These are phyloP conservation scores for Platyrinchus mystaceus DNA, from an alignment of 2,797 vertebrate species.

Conservation along the genomic window DNA sequence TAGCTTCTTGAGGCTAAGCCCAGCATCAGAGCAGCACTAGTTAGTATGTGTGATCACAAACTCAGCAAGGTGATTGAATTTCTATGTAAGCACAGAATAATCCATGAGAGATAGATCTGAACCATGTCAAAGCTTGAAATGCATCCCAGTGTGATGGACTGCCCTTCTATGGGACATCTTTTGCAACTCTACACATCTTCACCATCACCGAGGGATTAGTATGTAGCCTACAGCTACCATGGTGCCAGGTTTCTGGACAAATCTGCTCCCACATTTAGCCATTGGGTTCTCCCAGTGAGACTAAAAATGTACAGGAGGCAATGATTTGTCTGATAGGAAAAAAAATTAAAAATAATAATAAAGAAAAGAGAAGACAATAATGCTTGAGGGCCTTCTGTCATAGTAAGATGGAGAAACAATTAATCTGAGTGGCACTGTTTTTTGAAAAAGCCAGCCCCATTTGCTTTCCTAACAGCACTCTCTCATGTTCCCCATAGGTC, in stretches of 20 bases:
- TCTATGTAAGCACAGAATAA: not conserved
- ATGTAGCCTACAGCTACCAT: rapidly evolving
- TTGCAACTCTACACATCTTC: not conserved
- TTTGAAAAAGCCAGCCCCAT: not conserved
- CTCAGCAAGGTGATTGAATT: not conserved
- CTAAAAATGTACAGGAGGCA: not conserved
- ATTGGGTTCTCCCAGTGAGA: not conserved
- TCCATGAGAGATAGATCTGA: not conserved
- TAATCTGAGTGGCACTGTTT: not conserved
- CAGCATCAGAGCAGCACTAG: not conserved
- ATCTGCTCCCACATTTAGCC: not conserved
- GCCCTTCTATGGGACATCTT: not conserved
- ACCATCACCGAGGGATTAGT: not conserved
- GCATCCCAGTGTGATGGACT: not conserved
- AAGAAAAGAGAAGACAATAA: not conserved
- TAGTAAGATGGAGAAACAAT: not conserved
- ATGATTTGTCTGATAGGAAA: not conserved
- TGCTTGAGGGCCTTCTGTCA: not conserved
- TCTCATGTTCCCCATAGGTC: conserved; percentile 78
- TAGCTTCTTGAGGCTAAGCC: not conserved
- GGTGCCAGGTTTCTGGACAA: not conserved
- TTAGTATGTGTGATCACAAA: not conserved
- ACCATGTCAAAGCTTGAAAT: not conserved
- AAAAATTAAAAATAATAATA: not conserved
- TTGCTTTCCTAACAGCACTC: not conserved